Conservation (phyloP, 2,888 invertebrate genomes). For the Sisyra terminalis region DNA sequence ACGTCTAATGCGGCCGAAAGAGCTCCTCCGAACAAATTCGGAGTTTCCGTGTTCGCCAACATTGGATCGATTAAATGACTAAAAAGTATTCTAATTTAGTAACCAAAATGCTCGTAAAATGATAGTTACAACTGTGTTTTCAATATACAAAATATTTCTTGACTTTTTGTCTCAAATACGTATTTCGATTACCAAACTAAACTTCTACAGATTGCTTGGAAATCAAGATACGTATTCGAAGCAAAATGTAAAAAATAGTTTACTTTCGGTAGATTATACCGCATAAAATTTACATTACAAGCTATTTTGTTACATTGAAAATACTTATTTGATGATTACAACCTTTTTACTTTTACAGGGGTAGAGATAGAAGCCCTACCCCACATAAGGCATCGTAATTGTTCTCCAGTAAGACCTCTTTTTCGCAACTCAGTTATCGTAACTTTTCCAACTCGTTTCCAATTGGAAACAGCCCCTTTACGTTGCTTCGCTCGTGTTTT, state of each 20-base stretch:
- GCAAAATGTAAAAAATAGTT: no score
- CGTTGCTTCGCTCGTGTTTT: conserved; percentile 93
- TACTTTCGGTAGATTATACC: no score
- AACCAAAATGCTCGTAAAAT: not conserved
- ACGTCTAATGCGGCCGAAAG: conserved; percentile 65
- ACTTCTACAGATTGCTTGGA: no score
- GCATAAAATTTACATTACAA: no score
- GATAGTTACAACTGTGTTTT: not conserved
- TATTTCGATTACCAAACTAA: no score
- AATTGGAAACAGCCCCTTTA: conserved; percentile 89
- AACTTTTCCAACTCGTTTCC: conserved; percentile 91
- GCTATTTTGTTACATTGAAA: no score
- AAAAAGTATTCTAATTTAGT: no score
- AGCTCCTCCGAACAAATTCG: conserved; percentile 31
- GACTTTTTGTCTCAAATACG: conserved; percentile 18
- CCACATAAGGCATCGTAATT: conserved; percentile 78
- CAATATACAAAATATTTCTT: not conserved
- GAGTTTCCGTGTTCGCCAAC: not conserved
- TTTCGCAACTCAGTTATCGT: conserved; percentile 69
- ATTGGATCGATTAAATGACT: not conserved
- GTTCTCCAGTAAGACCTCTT: conserved; percentile 72
- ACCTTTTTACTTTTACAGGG: conserved; percentile 55
- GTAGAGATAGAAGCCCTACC: conserved; percentile 77
- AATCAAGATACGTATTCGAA: no score
- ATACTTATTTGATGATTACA: no score